Conservation (phyloP, 2,797 vertebrate genomes). For the Anniella stebbinsi region DNA sequence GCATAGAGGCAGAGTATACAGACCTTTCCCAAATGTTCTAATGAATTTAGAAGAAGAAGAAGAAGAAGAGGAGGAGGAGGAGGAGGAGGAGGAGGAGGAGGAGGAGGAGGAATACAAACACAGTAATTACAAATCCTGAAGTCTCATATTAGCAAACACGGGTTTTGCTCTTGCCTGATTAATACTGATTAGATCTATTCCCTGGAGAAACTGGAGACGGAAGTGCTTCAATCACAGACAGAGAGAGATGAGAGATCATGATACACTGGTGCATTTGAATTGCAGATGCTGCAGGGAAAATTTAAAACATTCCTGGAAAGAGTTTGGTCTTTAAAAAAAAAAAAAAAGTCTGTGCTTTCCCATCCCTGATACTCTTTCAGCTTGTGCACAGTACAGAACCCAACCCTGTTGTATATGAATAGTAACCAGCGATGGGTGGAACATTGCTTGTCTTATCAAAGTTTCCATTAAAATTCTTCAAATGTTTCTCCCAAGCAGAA, state of each 20-base stretch:
- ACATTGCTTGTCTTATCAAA: background rate
- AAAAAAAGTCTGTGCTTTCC: background rate
- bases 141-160: slow-evolving; percentile 4
- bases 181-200: slow-evolving; percentile 42
- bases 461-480: background rate
- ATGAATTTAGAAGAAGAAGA: background rate
- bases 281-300: slow-evolving; percentile 15
- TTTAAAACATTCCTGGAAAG: background rate
- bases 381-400: background rate
- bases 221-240: background rate
- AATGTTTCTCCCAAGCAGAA: background rate
- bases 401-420: background rate
- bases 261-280: slow-evolving; percentile 24
- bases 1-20: background rate
- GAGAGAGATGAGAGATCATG: background rate
- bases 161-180: slow-evolving; percentile 6
- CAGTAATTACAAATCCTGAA: slow-evolving; percentile 6
- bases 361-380: background rate
- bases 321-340: background rate
- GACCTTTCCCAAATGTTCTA: background rate
- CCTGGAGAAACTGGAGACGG: slow-evolving; percentile 18
- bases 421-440: background rate
- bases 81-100: background rate
- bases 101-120: background rate
- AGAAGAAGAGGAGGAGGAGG: too few species aligned